Percentiles rank a stretch among this genome's conserved stretches.
phyloP scores from a whole-genome alignment of 1,140 invertebrate species.

The Phortica variegata region DNA sequence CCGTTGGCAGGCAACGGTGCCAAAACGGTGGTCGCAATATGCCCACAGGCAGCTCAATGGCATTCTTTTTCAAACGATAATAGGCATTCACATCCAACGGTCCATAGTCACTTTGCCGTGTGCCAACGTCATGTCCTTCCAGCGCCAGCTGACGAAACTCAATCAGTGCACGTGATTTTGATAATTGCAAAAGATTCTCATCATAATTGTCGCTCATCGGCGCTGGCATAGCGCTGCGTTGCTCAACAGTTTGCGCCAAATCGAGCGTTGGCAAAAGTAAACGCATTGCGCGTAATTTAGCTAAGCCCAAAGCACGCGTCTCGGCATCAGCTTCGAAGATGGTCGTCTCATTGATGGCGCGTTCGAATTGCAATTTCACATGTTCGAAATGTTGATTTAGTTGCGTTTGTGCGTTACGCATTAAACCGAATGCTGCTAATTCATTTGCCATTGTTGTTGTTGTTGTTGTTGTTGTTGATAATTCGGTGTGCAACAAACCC shows the following conservation, averaged over 20 bases:
- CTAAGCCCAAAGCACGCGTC: slow-evolving; percentile 21
- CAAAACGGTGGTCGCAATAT: slow-evolving; percentile 26
- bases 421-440: slow-evolving; percentile 5
- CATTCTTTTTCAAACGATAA: slow-evolving; percentile 40
- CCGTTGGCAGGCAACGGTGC: slow-evolving; percentile 1
- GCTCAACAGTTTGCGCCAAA: too few relatives aligned
- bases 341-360: slow-evolving; percentile 25
- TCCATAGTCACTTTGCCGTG: slow-evolving; percentile 9
- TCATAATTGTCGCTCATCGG: slow-evolving; percentile 21
- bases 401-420: slow-evolving; percentile 1
- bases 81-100: slow-evolving; percentile 45
- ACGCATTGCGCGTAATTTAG: slow-evolving; percentile 38
- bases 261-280: slow-evolving; percentile 23
- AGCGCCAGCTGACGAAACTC: slow-evolving; percentile 22
- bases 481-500: slow-evolving; percentile 18
- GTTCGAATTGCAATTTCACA: slow-evolving; percentile 36
- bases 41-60: slow-evolving; percentile 42
- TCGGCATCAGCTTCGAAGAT: slow-evolving; percentile 28
- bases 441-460: too few relatives aligned
- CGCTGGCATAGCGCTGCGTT: background rate
- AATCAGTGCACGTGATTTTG: slow-evolving; percentile 7
- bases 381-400: slow-evolving; percentile 24
- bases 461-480: too few relatives aligned
- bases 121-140: background rate
- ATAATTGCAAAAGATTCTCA: slow-evolving; percentile 32